A percentile compares a stretch with the other conserved stretches of the same genome.
phyloP scores from a whole-genome alignment of 2,888 invertebrate species.

The Seladonia tumulorum region DNA sequence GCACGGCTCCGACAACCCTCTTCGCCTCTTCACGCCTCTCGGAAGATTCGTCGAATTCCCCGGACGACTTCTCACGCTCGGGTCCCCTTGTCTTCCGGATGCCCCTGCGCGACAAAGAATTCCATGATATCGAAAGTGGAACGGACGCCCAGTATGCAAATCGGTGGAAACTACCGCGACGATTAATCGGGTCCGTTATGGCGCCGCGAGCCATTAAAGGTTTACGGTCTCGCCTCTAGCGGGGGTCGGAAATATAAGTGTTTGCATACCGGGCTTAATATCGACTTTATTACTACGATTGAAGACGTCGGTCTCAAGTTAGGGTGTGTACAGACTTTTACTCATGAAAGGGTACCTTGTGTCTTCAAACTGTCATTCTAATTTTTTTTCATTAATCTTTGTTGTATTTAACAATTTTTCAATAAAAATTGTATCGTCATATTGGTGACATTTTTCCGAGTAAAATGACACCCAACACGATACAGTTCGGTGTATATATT shows the following conservation, averaged over 20 bases:
- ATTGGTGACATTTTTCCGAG: too few species aligned
- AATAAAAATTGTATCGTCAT: too few species aligned
- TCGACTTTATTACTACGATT: not conserved
- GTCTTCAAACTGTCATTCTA: too few species aligned
- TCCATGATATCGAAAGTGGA: slow-evolving; percentile 6
- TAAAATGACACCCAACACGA: too few species aligned
- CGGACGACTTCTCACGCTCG: not conserved
- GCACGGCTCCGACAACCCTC: not conserved
- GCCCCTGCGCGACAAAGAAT: slow-evolving; percentile 33
- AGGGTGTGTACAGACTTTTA: too few species aligned
- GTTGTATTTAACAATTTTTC: too few species aligned
- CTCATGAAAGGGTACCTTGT: too few species aligned
- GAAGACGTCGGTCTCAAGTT: not conserved
- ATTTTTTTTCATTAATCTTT: too few species aligned
- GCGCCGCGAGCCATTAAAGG: not conserved
- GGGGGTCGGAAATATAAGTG: not conserved
- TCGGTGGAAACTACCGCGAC: slow-evolving; percentile 1
- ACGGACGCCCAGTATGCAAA: not conserved
- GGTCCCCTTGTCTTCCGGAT: not conserved
- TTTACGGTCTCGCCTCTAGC: not conserved
- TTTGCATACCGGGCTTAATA: not conserved
- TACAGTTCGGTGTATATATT: too few species aligned
- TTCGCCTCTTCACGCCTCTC: slow-evolving; percentile 1
- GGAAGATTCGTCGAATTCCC: slow-evolving; percentile 32
- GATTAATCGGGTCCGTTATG: slow-evolving; percentile 12